Conservation (phyloP, 2,888 invertebrate genomes). For the Microctonus aethiopoides region DNA sequence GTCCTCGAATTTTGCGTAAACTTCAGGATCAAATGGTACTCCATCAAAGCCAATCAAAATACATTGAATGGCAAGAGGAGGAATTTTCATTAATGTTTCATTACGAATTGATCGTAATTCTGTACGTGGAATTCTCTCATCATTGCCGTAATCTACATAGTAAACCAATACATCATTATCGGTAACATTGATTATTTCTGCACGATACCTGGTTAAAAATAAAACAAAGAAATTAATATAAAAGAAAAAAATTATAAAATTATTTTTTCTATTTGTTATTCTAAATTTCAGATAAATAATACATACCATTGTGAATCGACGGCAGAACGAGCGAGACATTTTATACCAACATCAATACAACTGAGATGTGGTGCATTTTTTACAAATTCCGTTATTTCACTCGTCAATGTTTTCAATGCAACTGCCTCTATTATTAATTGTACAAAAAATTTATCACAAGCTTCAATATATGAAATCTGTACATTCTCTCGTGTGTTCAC, state of each 20-base stretch:
- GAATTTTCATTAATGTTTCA: conserved; percentile 72
- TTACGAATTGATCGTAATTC: conserved; percentile 75
- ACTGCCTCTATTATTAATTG: conserved; percentile 75
- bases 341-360: conserved; percentile 72
- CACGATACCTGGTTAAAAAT: conserved; percentile 75
- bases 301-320: conserved; percentile 85
- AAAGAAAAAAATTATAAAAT: background rate
- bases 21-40: conserved; percentile 71
- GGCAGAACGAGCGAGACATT: conserved; percentile 84
- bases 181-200: conserved; percentile 75
- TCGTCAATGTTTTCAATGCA: conserved; percentile 76
- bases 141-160: conserved; percentile 97
- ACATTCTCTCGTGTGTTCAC: conserved; percentile 49
- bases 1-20: conserved; percentile 75
- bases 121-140: conserved; percentile 77
- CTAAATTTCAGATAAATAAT: conserved; percentile 10
- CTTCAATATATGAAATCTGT: conserved; percentile 75
- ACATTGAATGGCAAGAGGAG: conserved; percentile 82
- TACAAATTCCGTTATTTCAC: conserved; percentile 74
- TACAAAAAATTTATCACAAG: conserved; percentile 79
- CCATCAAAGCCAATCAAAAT: conserved; percentile 75
- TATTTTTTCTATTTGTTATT: background rate
- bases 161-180: conserved; percentile 75
- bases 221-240: background rate
- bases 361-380: conserved; percentile 67